Percentiles rank a stretch among this genome's conserved stretches.
Conservation (phyloP, 64 coral and sea anemone genomes). For the Pocillopora damicornis region DNA sequence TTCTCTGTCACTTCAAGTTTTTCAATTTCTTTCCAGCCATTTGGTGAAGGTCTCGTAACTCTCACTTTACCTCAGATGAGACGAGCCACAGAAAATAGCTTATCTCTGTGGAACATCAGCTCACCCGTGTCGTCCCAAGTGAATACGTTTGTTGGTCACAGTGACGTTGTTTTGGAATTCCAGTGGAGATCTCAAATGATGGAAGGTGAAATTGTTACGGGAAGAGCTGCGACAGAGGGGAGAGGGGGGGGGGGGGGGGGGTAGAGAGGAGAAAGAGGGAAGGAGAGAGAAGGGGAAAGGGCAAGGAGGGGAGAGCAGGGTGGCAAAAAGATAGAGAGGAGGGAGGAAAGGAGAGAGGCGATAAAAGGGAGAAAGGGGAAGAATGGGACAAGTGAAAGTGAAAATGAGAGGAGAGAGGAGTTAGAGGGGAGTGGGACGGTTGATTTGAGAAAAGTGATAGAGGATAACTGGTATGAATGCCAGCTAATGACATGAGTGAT, state of each 20-base stretch:
- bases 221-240: background rate
- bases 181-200: constrained; percentile 78
- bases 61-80: constrained; percentile 75
- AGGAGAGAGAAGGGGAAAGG: too few species aligned
- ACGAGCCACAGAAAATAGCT: constrained; percentile 63
- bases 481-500: background rate
- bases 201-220: constrained; percentile 39
- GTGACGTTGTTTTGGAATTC: constrained; percentile 79
- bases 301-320: too few species aligned
- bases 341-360: too few species aligned
- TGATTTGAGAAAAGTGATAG: too few species aligned
- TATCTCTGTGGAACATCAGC: constrained; percentile 79
- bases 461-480: too few species aligned
- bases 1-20: background rate
- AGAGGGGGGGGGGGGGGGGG: background rate
- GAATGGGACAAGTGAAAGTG: too few species aligned
- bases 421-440: too few species aligned
- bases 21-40: constrained; percentile 53
- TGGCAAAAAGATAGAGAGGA: too few species aligned
- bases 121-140: constrained; percentile 62
- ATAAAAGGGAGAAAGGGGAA: too few species aligned
- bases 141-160: constrained; percentile 83
- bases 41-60: constrained; percentile 85
- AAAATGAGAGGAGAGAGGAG: too few species aligned
- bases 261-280: background rate